Evolutionary conservation across 2,797 vertebrate species (phyloP), one percentile per base, ranked within the genome.

Genomic region (Intellagama lesueurii): DNA sequence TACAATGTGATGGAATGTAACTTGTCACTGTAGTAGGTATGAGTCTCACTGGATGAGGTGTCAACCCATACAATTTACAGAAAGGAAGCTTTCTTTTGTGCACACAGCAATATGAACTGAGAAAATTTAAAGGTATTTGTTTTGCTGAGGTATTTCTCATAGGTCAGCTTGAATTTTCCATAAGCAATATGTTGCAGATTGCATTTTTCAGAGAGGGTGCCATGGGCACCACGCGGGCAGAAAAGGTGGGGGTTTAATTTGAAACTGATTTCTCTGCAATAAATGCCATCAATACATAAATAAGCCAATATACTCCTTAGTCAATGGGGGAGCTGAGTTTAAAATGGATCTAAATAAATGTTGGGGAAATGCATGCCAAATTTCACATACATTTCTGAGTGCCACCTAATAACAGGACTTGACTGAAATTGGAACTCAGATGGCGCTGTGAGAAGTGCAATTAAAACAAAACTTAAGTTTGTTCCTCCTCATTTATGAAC

Each of bases 1-100:
- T 83, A 49, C 26, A 88, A 82, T 72, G 81, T 68, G 83, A 85
- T 89, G 3, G 56, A 28, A 26, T 80, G 19, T 86, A 83, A 84
- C 26, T 93, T 86, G 44, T 89, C 76, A 75, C 16, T 84, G 4
- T 66, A 56, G 60, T 16, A 69, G 52, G 44, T 70, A 14, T 30
- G 35, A 69, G 11, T 85, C 1, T 47, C 35, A 80, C 64, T 89
- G 7, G 17, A 30, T 82, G 83, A 92, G 9, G 40, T 87, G 84
- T 85, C 83, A 85, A 1, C 0, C 0, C 19, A 78, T 80, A 40
- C 69, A 81, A 77, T n/a, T 68, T 64, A 0, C 86, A 85, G 90
- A 86, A 83, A 14, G 19, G 85, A 7, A 1, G 1, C 3, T 26
- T 90, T 3, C 0, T 35, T 69, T n/a, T 24, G 26, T 68, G n/a